Base-by-base conservation (phyloP, 2,797 vertebrate genomes). In the Gymnothorax reevesii region DNA sequence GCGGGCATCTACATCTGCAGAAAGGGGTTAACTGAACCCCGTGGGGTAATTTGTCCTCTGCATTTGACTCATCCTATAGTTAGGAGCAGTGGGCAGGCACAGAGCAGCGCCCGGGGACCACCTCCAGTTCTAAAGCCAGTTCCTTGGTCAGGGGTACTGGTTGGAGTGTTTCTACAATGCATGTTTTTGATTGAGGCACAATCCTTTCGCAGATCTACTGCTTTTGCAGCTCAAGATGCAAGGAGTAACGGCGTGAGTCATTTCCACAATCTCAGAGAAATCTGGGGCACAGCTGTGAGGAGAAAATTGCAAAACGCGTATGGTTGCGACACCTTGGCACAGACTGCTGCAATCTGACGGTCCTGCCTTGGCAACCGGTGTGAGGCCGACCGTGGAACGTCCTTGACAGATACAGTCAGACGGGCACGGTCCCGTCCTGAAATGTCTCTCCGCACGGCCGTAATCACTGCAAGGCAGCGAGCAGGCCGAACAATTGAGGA, bases 401-500 rank as follows among this genome's bases (percentile, higher is more conserved):
- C 52, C 77, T 80, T 80, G 77, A 80, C 77, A 2, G 77, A n/a
- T 20, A 80, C 77, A 3, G 49, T 12, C 2, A 20, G 75, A 54
- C 75, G 17, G 52, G n/a, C 77, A 80, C 20, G 7, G 0, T 7
- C 52, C 3, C n/a, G 73, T 55, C 49, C 22, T 52, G 20, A 49
- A 77, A 12, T 42, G 1, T 77, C 77, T 33, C 71, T 69, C 66
- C 25, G 12, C 25, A 6, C 25, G 12, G 4, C 66, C 20, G 73
- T 49, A 55, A 66, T 64, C 83, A 84, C n/a, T 86, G 84, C 85
- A 89, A 87, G 90, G 92, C 90, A 91, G 90, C 87, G 86, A 27
- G 77, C n/a, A 0, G 79, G 52, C 3, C 90, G 92, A 94, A 95
- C 94, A 95, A 89, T 92, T 92, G 82, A 59, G 10, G 7, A 73